These are phyloP conservation scores for Xestia sexstrigata DNA, from an alignment of 2,888 invertebrate genomes.

Conservation along the genomic window DNA sequence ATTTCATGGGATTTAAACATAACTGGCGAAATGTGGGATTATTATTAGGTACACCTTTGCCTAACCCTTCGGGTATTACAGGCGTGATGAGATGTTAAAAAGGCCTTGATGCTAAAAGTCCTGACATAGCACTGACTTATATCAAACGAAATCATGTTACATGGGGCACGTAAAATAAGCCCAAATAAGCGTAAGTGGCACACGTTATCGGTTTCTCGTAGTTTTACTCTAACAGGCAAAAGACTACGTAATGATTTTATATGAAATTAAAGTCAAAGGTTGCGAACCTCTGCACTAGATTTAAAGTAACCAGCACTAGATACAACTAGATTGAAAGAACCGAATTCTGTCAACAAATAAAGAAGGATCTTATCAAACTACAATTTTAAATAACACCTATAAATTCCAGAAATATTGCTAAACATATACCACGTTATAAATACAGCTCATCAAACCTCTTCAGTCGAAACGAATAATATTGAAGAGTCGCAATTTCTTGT, in stretches of 20 bases:
- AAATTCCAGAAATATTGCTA: background rate
- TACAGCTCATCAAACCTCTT: background rate
- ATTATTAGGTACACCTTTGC: background rate
- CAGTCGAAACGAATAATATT: conserved; percentile 9
- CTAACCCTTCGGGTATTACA: background rate
- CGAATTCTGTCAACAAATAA: too few species aligned
- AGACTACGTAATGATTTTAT: too few species aligned
- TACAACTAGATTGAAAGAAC: too few species aligned
- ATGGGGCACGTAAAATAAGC: background rate
- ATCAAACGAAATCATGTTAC: background rate
- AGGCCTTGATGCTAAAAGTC: background rate
- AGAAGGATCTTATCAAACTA: too few species aligned
- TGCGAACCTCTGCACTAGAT: too few species aligned
- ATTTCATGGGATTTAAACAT: background rate
- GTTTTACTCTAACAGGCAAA: too few species aligned
- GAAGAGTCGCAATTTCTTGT: conserved; percentile 16
- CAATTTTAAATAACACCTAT: background rate
- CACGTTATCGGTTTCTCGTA: background rate
- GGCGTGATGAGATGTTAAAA: background rate
- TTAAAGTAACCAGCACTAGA: too few species aligned
- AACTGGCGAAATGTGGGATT: background rate
- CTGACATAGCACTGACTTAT: background rate
- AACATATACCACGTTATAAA: background rate
- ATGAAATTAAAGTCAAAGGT: too few species aligned
- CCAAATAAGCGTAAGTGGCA: background rate